phyloP scores from a whole-genome alignment of 1,140 invertebrate species.

The Wasmannia auropunctata region DNA sequence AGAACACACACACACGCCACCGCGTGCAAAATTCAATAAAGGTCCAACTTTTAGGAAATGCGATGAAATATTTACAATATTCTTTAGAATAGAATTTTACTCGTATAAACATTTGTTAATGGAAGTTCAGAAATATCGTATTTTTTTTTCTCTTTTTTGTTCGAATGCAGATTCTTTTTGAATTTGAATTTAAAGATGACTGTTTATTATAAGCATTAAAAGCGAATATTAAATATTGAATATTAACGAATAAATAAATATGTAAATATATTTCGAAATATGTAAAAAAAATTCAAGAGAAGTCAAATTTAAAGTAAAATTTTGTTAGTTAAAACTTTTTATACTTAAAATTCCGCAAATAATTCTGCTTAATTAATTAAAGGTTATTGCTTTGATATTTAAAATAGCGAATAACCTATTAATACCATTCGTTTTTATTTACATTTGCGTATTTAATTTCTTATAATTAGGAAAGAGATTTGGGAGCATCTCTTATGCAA shows the following conservation, averaged over 20 bases:
- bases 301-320: background rate
- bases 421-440: background rate
- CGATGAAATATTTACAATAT: background rate
- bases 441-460: background rate
- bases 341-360: background rate
- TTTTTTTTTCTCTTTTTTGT: background rate
- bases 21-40: background rate
- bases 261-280: background rate
- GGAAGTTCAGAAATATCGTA: background rate
- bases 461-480: too few species aligned
- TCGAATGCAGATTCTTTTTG: background rate
- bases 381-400: background rate
- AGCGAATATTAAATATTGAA: background rate
- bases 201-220: background rate
- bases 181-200: background rate
- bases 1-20: background rate
- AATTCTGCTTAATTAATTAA: background rate
- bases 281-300: background rate
- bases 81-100: background rate
- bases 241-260: too few species aligned
- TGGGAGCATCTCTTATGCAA: background rate
- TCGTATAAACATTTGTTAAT: background rate
- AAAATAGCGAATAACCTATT: background rate
- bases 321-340: background rate
- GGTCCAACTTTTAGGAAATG: background rate